Conservation (phyloP, 2,888 invertebrate genomes). For the Standfussiana lucernea region DNA sequence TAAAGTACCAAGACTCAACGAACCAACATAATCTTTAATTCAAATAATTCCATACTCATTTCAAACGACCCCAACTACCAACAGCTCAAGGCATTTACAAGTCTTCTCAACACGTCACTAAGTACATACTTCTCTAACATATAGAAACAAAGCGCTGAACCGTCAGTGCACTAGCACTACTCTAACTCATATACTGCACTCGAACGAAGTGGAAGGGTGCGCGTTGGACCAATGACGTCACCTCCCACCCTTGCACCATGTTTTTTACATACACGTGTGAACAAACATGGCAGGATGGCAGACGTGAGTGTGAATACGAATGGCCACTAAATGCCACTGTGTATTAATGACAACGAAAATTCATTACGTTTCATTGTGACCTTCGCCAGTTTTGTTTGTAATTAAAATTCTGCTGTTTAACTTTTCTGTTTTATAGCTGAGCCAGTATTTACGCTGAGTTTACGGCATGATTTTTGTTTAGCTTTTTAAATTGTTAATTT, state of each 20-base stretch:
- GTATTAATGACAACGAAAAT: conserved; percentile 66
- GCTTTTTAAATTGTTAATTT: conserved; percentile 66
- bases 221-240: conserved; percentile 88
- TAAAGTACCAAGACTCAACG: not conserved
- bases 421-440: conserved; percentile 63
- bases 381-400: conserved; percentile 59
- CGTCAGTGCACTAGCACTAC: conserved; percentile 51
- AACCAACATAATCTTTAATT: not conserved
- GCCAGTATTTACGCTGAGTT: conserved; percentile 62
- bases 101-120: conserved; percentile 31
- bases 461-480: conserved; percentile 62
- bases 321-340: conserved; percentile 69
- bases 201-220: conserved; percentile 76
- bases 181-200: conserved; percentile 59
- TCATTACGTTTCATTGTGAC: conserved; percentile 63
- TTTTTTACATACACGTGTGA: conserved; percentile 72
- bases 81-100: conserved; percentile 19
- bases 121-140: conserved; percentile 54
- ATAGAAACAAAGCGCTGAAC: conserved; percentile 59
- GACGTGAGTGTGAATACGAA: conserved; percentile 75
- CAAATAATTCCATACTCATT: conserved; percentile 14
- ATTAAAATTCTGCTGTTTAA: conserved; percentile 68
- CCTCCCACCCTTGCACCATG: conserved; percentile 71
- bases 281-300: conserved; percentile 76
- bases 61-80: not conserved